phyloP scores from a whole-genome alignment of 2,797 vertebrate genomes.

The Sebastolobus alascanus region DNA sequence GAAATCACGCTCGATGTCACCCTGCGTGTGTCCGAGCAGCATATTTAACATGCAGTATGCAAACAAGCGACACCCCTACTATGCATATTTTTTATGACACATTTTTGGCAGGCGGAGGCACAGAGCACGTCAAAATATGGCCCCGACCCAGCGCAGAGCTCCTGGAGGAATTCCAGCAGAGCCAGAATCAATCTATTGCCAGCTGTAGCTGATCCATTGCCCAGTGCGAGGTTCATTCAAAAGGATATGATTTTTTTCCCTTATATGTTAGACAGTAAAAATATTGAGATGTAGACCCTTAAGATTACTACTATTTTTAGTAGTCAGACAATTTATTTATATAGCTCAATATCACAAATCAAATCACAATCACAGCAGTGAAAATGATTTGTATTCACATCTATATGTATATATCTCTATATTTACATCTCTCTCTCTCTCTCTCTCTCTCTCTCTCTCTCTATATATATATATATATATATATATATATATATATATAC shows the following conservation, averaged over 20 bases:
- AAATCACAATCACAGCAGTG: background rate
- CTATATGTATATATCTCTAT: no score
- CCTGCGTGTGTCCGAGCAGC: constrained; percentile 9
- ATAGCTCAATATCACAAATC: background rate
- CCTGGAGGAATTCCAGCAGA: constrained; percentile 45
- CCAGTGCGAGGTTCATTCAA: constrained; percentile 8
- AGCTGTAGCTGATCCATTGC: constrained; percentile 39
- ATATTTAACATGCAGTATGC: constrained; percentile 46
- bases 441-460: no score
- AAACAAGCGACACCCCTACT: constrained; percentile 42
- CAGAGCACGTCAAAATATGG: constrained; percentile 29
- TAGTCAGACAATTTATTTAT: background rate
- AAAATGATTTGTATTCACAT: background rate
- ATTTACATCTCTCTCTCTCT: no score
- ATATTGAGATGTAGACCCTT: background rate
- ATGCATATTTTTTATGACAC: constrained; percentile 55
- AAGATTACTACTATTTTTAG: background rate
- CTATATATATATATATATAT: no score
- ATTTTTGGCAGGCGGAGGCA: constrained; percentile 41
- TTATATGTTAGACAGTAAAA: background rate
- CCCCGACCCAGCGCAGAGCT: constrained; percentile 21
- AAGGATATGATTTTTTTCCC: background rate
- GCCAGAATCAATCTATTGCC: constrained; percentile 42
- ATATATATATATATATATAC: no score
- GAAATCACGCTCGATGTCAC: constrained; percentile 38